A percentile compares a stretch with the other conserved stretches of the same genome.
phyloP scores from a whole-genome alignment of 1,140 invertebrate genomes.

The Diprion similis region DNA sequence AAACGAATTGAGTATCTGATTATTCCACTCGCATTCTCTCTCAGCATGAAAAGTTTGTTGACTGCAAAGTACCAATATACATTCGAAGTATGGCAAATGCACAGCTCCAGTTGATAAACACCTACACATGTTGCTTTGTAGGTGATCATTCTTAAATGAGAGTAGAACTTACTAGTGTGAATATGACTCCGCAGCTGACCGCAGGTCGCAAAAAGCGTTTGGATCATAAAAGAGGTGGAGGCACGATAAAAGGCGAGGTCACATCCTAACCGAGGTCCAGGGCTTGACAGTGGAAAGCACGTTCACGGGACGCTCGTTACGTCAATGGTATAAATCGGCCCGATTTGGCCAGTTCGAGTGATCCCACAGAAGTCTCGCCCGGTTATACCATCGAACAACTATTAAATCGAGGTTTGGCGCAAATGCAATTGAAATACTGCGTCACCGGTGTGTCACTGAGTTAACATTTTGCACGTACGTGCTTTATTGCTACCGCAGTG shows the following conservation, averaged over 20 bases:
- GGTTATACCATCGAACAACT: constrained; percentile 1
- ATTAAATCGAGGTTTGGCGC: not conserved
- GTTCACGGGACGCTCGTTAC: not conserved
- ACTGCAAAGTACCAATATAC: too few species aligned
- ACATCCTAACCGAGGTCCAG: not conserved
- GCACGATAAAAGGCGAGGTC: not conserved
- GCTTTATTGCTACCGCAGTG: not conserved
- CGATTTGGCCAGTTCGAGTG: not conserved
- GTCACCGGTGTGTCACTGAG: not conserved
- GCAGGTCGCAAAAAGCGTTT: too few species aligned
- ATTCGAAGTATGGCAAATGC: too few species aligned
- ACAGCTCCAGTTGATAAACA: too few species aligned
- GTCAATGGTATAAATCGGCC: not conserved
- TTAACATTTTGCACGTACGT: not conserved
- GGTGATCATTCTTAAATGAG: too few species aligned
- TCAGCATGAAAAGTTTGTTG: too few species aligned
- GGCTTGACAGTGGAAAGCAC: not conserved
- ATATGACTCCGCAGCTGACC: too few species aligned
- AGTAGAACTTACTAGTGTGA: too few species aligned
- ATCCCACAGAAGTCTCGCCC: not conserved
- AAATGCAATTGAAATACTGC: constrained; percentile 2
- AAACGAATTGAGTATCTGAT: too few species aligned
- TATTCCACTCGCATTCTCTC: too few species aligned
- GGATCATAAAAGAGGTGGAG: not conserved
- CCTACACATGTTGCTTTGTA: too few species aligned